Conservation (phyloP, 2,797 vertebrate genomes). For the Mormyrops boulengeri region DNA sequence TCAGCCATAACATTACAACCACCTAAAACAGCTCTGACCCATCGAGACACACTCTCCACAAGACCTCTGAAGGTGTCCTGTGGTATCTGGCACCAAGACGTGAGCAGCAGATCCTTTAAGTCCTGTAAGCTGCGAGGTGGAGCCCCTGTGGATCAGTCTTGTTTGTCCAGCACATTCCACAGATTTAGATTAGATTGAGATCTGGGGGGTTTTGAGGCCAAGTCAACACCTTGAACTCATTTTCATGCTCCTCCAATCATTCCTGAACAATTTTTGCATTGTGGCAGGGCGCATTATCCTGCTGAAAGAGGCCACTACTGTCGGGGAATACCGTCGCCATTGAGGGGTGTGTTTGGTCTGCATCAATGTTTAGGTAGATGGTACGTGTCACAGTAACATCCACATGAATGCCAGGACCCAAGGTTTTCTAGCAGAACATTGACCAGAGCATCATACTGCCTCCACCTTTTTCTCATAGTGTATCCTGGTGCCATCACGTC, state of each 20-base stretch:
- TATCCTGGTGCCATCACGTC: not conserved
- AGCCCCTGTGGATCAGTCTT: not conserved
- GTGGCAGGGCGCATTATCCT: not conserved
- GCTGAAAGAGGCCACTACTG: not conserved
- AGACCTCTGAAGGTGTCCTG: not conserved
- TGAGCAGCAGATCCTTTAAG: not conserved
- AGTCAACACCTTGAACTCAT: not conserved
- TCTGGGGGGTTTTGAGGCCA: not conserved
- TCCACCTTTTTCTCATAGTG: not conserved
- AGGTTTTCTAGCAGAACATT: not conserved
- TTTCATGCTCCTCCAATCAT: not conserved
- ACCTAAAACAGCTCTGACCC: not conserved
- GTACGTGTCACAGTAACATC: not conserved
- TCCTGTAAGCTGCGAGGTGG: not conserved
- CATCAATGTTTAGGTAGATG: not conserved
- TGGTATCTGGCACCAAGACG: not conserved
- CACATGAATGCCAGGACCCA: not conserved
- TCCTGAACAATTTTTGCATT: not conserved
- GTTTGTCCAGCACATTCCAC: not conserved
- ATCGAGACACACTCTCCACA: not conserved
- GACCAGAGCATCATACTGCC: not conserved
- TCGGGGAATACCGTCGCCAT: not conserved
- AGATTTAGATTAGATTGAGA: not conserved
- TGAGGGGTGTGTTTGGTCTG: not conserved
- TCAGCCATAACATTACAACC: not conserved